Evolutionary conservation across 2,113 vertebrate genomes (phyloP), one percentile per base, ranked within the genome.

Genomic region (Cyprinodon brontotheroides): DNA sequence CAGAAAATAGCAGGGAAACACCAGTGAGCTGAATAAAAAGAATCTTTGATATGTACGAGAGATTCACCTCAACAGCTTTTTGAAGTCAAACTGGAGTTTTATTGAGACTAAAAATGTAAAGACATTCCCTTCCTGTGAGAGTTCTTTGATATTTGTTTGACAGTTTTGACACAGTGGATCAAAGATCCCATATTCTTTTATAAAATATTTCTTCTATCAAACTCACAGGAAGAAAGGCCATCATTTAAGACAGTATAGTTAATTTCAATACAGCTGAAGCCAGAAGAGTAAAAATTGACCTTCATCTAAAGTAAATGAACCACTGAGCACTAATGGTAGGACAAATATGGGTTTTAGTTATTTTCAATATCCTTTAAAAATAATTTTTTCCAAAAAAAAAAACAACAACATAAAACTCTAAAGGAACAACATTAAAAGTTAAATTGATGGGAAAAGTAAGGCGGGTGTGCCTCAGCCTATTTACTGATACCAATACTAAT

Each of bases 61-160:
- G 77, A 81, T 88, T 84, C 59, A 76, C 45, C 83, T 82, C 72
- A 80, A 61, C 69, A 85, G 78, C 41, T 74, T 75, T 85, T 89
- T 86, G 77, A 88, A 88, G 88, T 75, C 63, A 79, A 70, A 57
- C 77, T 45, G 59, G 67, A 74, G 70, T 68, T 83, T 82, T 65
- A 48, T 17, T 76, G 60, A 40, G 22, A 36, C 78, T 80, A 84
- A 66, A 82, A 74, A 75, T 68, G 61, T 76, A 69, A 77, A 85
- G 76, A 62, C 60, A 75, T 62, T 74, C 41, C 83, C 62, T 68
- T 72, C 47, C 62, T 43, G 68, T 61, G 73, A 71, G 61, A 17
- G 5, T 40, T 82, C 72, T 79, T 69, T 89, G 74, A 86, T 83
- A 74, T 60, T 41, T 41, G 53, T 38, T 80, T 79, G 86, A 83